Base-by-base conservation (phyloP, 2,888 invertebrate genomes). In the Kryphioiulus occultus region DNA sequence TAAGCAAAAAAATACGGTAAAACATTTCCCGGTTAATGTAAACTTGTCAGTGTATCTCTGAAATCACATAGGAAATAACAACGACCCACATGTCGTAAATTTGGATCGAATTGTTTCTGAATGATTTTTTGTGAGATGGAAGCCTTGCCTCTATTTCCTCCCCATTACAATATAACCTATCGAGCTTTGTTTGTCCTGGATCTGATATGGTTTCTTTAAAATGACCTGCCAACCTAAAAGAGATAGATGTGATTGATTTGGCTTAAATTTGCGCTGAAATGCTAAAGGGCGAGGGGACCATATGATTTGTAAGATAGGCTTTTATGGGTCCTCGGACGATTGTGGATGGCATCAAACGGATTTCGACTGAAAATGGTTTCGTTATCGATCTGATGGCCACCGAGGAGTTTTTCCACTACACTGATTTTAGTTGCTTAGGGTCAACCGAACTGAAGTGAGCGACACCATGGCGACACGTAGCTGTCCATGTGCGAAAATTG, bases 201-300 rank as follows among this genome's bases (percentile, higher is more conserved):
- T 68, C n/a, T 68, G 19, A 68, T 68, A 26, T 26, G 26, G 5
- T 68, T 26, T 22, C 19, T 68, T 68, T 26, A 68, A 68, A 68
- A 26, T 7, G 22, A 4, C 26, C 26, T 22, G 26, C 68, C 22
- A 26, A 26, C 26, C 26, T n/a, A 26, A 68, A 26, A 22, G 10
- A 22, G 26, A 68, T 68, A 68, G 19, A 68, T 68, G 68, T 68
- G 68, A 68, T 68, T 68, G 68, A 68, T 68, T 68, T 68, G 4
- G 22, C 68, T 26, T 68, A 26, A 68, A 68, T 68, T 68, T 68
- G 22, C 68, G 26, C 68, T 26, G 68, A 68, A 68, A 68, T 68
- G 68, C 68, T 68, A 68, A 68, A 68, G 68, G 68, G 68, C 68
- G 68, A 26, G 68, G 68, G 68, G 68, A 68, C 68, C 68, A 68